Percentiles rank a stretch among this genome's conserved stretches.
Evolutionary conservation across 1,140 invertebrate genomes (phyloP).

Genomic region (Bombus haemorrhoidalis): DNA sequence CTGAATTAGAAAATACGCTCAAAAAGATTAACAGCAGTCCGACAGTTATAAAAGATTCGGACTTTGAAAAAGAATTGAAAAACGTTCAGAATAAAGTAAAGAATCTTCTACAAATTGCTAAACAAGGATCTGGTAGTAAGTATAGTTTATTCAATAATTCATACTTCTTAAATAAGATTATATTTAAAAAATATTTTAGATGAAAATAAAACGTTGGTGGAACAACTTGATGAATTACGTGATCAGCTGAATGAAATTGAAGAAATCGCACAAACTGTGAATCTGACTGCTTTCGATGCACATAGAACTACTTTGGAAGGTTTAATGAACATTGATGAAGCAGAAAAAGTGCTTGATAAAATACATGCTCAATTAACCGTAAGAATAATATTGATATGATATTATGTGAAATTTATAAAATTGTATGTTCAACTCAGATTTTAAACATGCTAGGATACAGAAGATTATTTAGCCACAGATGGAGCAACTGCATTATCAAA

Average conservation of each 20-base stretch:
- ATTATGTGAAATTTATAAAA: constrained; percentile 3
- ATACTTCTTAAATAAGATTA: neutral
- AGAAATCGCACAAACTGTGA: constrained; percentile 85
- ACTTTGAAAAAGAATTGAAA: constrained; percentile 90
- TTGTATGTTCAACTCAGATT: constrained; percentile 4
- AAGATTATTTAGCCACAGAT: constrained; percentile 90
- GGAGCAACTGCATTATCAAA: constrained; percentile 89
- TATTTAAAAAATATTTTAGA: constrained; percentile 66
- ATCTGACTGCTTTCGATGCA: constrained; percentile 85
- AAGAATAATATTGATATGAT: constrained; percentile 56
- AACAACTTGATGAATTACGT: constrained; percentile 87
- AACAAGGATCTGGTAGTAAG: constrained; percentile 85
- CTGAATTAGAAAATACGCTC: constrained; percentile 87
- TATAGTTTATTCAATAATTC: constrained; percentile 15
- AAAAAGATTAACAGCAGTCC: constrained; percentile 88
- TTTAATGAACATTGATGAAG: constrained; percentile 87
- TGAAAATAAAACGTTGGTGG: constrained; percentile 86
- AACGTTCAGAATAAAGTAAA: constrained; percentile 89
- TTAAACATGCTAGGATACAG: constrained; percentile 84
- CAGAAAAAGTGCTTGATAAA: constrained; percentile 88
- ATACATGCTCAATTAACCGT: constrained; percentile 88
- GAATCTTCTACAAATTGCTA: constrained; percentile 87
- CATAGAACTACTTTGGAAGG: constrained; percentile 85
- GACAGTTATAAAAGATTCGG: constrained; percentile 91
- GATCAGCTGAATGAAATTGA: constrained; percentile 87